These are phyloP conservation scores for Dasypogon diadema DNA, from an alignment of 2,888 invertebrate species.

Conservation along the genomic window DNA sequence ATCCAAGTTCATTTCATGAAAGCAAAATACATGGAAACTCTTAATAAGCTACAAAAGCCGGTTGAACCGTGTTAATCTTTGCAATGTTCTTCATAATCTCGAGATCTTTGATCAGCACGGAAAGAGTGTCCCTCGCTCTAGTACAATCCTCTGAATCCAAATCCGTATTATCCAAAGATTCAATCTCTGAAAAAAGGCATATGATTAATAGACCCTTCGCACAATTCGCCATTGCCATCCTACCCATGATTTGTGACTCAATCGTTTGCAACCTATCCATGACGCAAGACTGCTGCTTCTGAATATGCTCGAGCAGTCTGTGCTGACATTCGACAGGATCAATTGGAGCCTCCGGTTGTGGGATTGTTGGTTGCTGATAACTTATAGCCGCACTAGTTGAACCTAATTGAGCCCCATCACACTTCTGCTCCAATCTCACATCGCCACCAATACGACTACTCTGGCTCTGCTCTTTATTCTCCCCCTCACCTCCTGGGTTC, in stretches of 20 bases:
- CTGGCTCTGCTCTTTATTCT: no score
- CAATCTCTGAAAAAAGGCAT: conserved; percentile 69
- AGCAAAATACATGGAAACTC: no score
- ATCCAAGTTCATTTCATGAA: no score
- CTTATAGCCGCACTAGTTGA: conserved; percentile 58
- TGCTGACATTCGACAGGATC: conserved; percentile 83
- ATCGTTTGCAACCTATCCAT: conserved; percentile 80
- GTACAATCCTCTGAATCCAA: conserved; percentile 74
- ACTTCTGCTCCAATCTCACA: neutral
- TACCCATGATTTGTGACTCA: conserved; percentile 80
- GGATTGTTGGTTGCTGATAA: conserved; percentile 69
- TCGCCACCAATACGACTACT: no score
- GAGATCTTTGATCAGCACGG: conserved; percentile 80
- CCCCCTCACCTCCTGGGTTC: no score
- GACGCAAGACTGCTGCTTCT: conserved; percentile 79
- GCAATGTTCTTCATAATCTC: conserved; percentile 77
- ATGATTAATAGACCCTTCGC: no score
- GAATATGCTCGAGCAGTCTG: conserved; percentile 81
- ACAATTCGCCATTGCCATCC: no score
- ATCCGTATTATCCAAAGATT: conserved; percentile 72
- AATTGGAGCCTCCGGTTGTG: conserved; percentile 86
- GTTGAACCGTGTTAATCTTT: conserved; percentile 68
- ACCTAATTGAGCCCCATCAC: no score
- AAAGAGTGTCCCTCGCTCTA: conserved; percentile 79
- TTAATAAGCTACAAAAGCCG: conserved; percentile 14